Evolutionary conservation across 2,797 vertebrate species (phyloP), one percentile per base, ranked within the genome.

Genomic region (Brotula barbata): DNA sequence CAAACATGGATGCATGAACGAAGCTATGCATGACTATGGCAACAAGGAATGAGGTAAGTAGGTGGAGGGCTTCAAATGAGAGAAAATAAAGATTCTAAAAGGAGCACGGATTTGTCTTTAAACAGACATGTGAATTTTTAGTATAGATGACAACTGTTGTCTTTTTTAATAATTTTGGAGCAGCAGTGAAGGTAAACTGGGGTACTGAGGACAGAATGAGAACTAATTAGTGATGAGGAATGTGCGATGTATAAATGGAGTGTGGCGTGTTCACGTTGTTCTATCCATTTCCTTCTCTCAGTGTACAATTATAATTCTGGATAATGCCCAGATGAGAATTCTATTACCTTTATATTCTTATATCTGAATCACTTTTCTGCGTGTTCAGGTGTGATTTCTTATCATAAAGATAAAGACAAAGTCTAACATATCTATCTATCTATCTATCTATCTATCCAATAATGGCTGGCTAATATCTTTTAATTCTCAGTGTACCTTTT

Each of bases 171-270:
- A 40, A 56, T 65, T 69, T 48, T 62, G 46, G 12, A 55, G 49
- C 2, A 45, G 13, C 22, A 14, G 12, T 33, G 37, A 67, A 46
- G 64, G 20, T 40, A 75, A 71, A 73, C 42, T 10, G 42, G 58
- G 44, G 53, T 70, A 80, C 65, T 67, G 58, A 77, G 51, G 33
- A 73, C 28, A 54, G 59, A 74, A 75, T 71, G 58, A 74, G 54
- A 69, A 54, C 55, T 72, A 68, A 83, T 78, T 66, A 73, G 46
- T 16, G 46, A 16, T 57, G 61, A 59, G 21, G 54, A 75, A 73
- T 51, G 50, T 62, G 58, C 62, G 61, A 68, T 68, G 55, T 68
- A 71, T 62, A 57, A 68, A 64, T 64, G 54, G 47, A 64, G 53
- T 49, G 14, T 37, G 25, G 39, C 51, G 16, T n/a, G n/a, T n/a